Percentiles rank a stretch among this genome's conserved stretches.
phyloP scores from a whole-genome alignment of 2,113 vertebrate species.

The Ascaphus truei region DNA sequence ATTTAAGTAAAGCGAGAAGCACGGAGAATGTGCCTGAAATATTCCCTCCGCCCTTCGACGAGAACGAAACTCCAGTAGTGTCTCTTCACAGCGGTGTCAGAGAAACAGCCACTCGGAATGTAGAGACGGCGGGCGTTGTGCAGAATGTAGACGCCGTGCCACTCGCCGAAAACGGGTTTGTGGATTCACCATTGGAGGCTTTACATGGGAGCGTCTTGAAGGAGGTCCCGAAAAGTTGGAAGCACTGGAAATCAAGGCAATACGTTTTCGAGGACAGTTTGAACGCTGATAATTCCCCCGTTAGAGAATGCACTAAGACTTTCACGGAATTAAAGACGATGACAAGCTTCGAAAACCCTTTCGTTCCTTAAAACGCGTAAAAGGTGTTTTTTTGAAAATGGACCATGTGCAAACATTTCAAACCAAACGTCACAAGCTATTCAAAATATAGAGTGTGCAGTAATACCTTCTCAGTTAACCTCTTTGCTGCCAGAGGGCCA shows the following conservation, averaged over 20 bases:
- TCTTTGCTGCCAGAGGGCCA: neutral
- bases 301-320: constrained; percentile 26
- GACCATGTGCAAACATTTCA: neutral
- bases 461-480: constrained; percentile 1
- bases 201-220: constrained; percentile 11
- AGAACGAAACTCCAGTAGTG: constrained; percentile 4
- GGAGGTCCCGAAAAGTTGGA: constrained; percentile 24
- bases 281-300: constrained; percentile 22
- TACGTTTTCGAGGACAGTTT: constrained; percentile 25
- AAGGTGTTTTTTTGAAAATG: too few relatives aligned
- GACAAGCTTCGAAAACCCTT: constrained; percentile 24
- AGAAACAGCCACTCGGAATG: constrained; percentile 15
- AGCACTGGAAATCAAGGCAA: constrained; percentile 29
- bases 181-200: neutral
- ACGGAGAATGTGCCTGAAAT: constrained; percentile 14
- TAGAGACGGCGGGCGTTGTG: neutral
- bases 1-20: neutral
- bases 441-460: neutral
- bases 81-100: neutral
- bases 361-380: constrained; percentile 28
- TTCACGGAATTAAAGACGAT: constrained; percentile 33
- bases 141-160: constrained; percentile 10
- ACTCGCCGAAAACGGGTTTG: neutral
- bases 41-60: constrained; percentile 1
- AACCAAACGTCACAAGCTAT: neutral